Evolutionary conservation across 1,140 invertebrate species (phyloP), one percentile per base, ranked within the genome.

Genomic region (Diabrotica undecimpunctata): DNA sequence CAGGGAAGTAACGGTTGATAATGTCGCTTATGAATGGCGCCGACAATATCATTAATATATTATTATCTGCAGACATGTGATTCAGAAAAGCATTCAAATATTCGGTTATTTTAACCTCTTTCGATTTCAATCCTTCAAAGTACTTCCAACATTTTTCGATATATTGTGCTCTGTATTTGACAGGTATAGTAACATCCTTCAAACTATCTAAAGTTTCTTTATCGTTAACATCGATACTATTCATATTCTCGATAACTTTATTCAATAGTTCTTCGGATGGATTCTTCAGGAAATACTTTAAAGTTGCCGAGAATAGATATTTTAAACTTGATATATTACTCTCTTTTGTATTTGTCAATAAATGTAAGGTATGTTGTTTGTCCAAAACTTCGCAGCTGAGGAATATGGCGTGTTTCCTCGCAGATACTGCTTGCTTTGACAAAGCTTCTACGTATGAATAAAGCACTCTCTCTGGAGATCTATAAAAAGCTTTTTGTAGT

Each of bases 271-370:
- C 60, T 9, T 66, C 60, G 6, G 60, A 63, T 8, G 65, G 65
- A 12, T 63, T 66, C 38, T 58, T 66, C 8, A 50, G 36, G 25
- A 66, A 66, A 39, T 66, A 66, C 56, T 66, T 66, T 36, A 63
- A 58, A 12, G 61, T 62, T 0, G 65, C 65, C 6, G 65, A 62
- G 37, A 66, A 66, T 14, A 58, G 9, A 25, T 66, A 55, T 62
- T 66, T 66, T 50, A 53, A 61, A 51, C 54, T 54, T 0, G 65
- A 66, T 12, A 63, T 53, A 25, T 66, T 56, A 14, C 6, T 39
- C 14, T 59, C 61, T 8, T 39, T 59, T 9, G 39, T 11, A 12
- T 38, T 54, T 54, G 37, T 9, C 52, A 62, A 13, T 9, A 54
- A 12, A 54, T 13, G 11, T 13, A 55, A 37, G 37, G 14, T 50